Conservation (phyloP, 1,140 invertebrate genomes). For the Diploscapter pachys region DNA sequence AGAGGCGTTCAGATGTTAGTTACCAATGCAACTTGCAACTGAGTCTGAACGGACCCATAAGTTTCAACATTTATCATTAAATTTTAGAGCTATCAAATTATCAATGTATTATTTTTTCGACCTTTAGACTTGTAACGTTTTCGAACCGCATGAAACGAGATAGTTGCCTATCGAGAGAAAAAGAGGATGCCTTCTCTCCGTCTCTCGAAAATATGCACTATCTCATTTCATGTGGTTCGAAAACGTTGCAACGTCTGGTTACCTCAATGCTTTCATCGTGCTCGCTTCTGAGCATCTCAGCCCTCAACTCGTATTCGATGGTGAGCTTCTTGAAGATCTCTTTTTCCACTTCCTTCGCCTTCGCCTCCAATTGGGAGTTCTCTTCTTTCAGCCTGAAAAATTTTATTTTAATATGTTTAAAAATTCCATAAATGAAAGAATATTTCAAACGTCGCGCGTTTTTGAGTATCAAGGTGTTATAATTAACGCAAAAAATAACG, state of each 20-base stretch:
- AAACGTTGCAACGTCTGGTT: background rate
- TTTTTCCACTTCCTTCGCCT: constrained; percentile 10
- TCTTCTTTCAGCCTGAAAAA: constrained; percentile 4
- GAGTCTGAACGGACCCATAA: too few species aligned
- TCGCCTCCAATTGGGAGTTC: background rate
- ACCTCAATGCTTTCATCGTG: background rate
- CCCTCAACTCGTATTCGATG: constrained; percentile 12
- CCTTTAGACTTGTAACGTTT: too few species aligned
- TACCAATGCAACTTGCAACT: too few species aligned
- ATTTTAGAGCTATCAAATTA: too few species aligned
- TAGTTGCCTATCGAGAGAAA: too few species aligned
- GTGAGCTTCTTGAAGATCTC: constrained; percentile 11
- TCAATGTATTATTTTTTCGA: too few species aligned
- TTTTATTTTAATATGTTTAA: constrained; percentile 6
- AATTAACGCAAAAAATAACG: background rate
- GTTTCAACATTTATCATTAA: too few species aligned
- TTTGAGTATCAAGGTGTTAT: background rate
- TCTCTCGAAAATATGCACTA: too few species aligned
- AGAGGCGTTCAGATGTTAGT: too few species aligned
- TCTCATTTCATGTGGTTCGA: too few species aligned
- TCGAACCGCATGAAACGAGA: too few species aligned
- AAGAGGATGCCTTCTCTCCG: too few species aligned
- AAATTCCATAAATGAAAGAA: background rate
- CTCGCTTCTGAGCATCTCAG: constrained; percentile 3
- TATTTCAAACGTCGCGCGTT: background rate